These are phyloP conservation scores for Scalopus aquaticus DNA, from an alignment of 2,113 vertebrate species.

Conservation along the genomic window DNA sequence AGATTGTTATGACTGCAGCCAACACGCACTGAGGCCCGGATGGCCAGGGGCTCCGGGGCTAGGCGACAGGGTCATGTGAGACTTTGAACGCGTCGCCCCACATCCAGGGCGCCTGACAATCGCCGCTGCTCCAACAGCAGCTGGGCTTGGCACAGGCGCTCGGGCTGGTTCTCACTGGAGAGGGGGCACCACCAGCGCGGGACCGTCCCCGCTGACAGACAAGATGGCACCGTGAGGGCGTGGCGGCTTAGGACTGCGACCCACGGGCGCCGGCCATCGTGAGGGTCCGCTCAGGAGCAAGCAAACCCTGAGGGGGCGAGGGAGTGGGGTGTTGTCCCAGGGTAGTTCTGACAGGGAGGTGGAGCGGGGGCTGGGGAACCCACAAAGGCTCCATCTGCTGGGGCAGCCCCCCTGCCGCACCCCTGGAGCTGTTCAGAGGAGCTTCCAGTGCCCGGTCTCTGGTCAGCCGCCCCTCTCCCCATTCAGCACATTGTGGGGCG, in stretches of 20 bases:
- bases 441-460: not conserved
- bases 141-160: not conserved
- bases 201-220: no score
- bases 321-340: not conserved
- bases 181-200: not conserved
- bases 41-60: no score
- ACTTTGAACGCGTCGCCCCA: no score
- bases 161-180: not conserved
- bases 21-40: no score
- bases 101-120: accelerated
- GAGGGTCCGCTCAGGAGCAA: not conserved
- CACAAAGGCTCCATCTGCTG: not conserved
- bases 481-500: not conserved
- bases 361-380: not conserved
- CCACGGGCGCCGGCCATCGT: no score
- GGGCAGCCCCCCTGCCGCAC: not conserved
- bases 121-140: not conserved
- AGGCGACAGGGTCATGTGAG: no score
- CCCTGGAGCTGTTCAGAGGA: not conserved
- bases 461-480: not conserved
- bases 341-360: not conserved
- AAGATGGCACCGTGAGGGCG: not conserved
- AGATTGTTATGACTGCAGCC: no score
- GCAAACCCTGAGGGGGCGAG: not conserved
- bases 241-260: not conserved